A percentile compares a stretch with the other conserved stretches of the same genome.
These are phyloP conservation scores for Trichomycterus rosablanca DNA, from an alignment of 2,113 vertebrate genomes.

Conservation along the genomic window DNA sequence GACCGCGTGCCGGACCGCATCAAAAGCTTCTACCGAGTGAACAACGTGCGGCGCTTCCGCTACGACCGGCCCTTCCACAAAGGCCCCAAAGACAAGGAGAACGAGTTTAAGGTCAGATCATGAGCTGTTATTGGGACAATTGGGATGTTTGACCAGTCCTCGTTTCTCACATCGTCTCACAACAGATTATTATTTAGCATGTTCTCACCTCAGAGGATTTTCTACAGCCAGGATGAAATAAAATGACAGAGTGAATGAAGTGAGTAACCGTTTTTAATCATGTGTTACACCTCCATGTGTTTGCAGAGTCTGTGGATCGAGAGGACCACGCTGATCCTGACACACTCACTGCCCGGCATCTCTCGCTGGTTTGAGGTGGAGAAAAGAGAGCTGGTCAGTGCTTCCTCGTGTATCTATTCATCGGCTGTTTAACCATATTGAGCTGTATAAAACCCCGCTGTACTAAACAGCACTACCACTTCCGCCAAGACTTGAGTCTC, in stretches of 20 bases:
- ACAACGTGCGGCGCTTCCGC: constrained; percentile 93
- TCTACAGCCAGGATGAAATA: too few relatives aligned
- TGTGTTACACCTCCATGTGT: not conserved
- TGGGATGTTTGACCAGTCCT: too few relatives aligned
- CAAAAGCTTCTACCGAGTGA: constrained; percentile 96
- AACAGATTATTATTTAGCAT: too few relatives aligned
- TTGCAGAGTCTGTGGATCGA: constrained; percentile 98
- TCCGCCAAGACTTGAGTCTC: too few relatives aligned
- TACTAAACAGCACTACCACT: too few relatives aligned
- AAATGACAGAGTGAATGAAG: too few relatives aligned
- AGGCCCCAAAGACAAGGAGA: constrained; percentile 91
- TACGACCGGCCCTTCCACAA: constrained; percentile 97
- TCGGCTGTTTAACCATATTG: too few relatives aligned
- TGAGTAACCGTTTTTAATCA: too few relatives aligned
- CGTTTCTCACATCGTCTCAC: too few relatives aligned
- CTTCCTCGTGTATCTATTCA: not conserved
- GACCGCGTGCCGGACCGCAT: constrained; percentile 92
- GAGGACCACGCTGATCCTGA: constrained; percentile 89
- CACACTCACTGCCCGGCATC: constrained; percentile 91
- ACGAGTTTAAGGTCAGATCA: constrained; percentile 88
- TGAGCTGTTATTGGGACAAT: not conserved
- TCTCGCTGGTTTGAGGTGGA: constrained; percentile 98
- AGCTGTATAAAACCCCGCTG: too few relatives aligned
- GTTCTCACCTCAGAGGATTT: too few relatives aligned
- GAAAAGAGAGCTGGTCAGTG: constrained; percentile 89